Evolutionary conservation across 2,113 vertebrate genomes (phyloP), one percentile per base, ranked within the genome.

Genomic region (Anguilla japonica): DNA sequence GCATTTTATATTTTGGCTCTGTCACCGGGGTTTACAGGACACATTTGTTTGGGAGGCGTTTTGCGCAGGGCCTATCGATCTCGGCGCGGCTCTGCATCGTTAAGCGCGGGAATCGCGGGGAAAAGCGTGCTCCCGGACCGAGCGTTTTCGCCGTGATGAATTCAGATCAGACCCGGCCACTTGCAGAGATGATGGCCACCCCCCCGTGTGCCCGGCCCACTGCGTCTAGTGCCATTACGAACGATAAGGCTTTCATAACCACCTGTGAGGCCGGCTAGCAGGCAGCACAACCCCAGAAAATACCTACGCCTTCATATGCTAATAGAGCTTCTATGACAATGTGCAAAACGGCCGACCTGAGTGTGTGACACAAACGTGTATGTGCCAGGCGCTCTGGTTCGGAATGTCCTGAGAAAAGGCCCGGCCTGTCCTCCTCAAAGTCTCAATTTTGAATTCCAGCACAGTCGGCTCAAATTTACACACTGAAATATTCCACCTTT

Each of bases 91-190:
- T 87, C 86, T 14, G 20, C 78, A 40, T 16, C 71, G 40, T 81
- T 83, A 86, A 86, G 79, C 81, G 85, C 43, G 9, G n/a, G 84
- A 83, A 50, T 82, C 87, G n/a, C 50, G 87, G 89, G 60, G 9
- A 11, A 46, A 84, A 29, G 67, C 41, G 67, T 78, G 57, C 63
- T 85, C 53, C 50, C 85, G 41, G 75, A 0, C 1, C 18, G 13
- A 57, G 57, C 87, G 67, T 82, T 2, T 85, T 75, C 46, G 81
- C 5, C 0, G 16, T 53, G 84, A 82, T 26, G 0, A 89, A 84
- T 90, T 87, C 83, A 87, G 63, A 90, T 87, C 60, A 41, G 90
- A 85, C 88, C 87, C 88, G 83, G 75, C 18, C 39, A 16, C 34
- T 87, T 84, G 87, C 83, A n/a, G 9, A 83, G 13, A 0, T 39